A percentile compares a stretch with the other conserved stretches of the same genome.
Evolutionary conservation across 2,888 invertebrate genomes (phyloP).

Genomic region (Herminia tarsipennalis): DNA sequence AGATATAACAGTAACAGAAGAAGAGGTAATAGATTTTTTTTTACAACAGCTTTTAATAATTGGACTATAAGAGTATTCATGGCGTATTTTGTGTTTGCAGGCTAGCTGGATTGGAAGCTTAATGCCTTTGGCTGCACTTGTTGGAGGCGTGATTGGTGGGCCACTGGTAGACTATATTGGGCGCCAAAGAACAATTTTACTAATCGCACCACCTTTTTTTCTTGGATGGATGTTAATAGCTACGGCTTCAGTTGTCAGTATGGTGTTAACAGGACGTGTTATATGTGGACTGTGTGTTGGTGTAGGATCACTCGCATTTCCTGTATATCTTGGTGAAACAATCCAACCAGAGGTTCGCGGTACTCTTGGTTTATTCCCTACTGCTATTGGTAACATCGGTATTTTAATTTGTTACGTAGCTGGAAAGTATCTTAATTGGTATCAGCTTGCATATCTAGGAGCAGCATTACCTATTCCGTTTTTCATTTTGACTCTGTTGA

Average conservation of each 20-base stretch:
- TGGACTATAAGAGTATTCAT: neutral
- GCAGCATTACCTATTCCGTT: constrained; percentile 91
- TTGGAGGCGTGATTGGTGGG: constrained; percentile 94
- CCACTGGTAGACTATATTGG: constrained; percentile 95
- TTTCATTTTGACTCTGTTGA: constrained; percentile 91
- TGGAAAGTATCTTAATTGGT: constrained; percentile 94
- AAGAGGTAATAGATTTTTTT: constrained; percentile 83
- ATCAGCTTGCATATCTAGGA: constrained; percentile 92
- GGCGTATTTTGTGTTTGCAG: constrained; percentile 70
- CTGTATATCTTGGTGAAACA: constrained; percentile 97
- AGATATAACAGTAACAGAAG: constrained; percentile 83
- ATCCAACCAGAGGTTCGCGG: constrained; percentile 97
- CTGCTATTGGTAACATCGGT: constrained; percentile 94
- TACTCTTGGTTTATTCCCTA: constrained; percentile 94
- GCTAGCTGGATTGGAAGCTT: constrained; percentile 95
- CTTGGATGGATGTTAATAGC: constrained; percentile 94
- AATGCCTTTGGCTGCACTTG: constrained; percentile 94
- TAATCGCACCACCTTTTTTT: constrained; percentile 92
- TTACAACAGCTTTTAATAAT: neutral
- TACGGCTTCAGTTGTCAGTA: constrained; percentile 88
- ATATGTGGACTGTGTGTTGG: constrained; percentile 96
- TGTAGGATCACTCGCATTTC: constrained; percentile 93
- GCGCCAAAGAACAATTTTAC: constrained; percentile 91
- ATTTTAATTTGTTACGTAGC: constrained; percentile 92
- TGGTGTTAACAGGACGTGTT: constrained; percentile 92